Percentiles rank a stretch among this genome's conserved stretches.
phyloP scores from a whole-genome alignment of 2,888 invertebrate species.

The Diaperis boleti region DNA sequence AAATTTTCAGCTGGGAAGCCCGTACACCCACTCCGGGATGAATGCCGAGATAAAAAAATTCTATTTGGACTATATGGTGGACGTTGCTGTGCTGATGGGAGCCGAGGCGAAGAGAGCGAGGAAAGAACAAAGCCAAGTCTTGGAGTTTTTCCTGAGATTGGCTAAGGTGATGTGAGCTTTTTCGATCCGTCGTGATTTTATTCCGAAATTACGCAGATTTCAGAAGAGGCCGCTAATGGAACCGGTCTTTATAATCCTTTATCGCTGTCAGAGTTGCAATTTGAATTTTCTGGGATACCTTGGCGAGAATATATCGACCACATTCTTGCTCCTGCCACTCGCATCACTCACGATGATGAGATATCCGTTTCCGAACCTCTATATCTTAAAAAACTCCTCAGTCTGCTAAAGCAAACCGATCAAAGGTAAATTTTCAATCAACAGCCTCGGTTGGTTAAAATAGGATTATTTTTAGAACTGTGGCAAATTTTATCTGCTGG shows the following conservation, averaged over 20 bases:
- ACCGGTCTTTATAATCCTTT: constrained; percentile 49
- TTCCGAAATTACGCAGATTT: constrained; percentile 51
- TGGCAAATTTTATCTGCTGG: constrained; percentile 63
- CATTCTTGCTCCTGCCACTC: constrained; percentile 53
- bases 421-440: constrained; percentile 54
- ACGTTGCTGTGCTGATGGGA: constrained; percentile 58
- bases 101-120: constrained; percentile 52
- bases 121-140: constrained; percentile 57
- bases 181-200: constrained; percentile 6
- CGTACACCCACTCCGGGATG: constrained; percentile 50
- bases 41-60: constrained; percentile 51
- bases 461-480: constrained; percentile 49
- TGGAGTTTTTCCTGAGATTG: constrained; percentile 58
- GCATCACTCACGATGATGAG: constrained; percentile 58
- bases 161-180: constrained; percentile 54
- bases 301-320: constrained; percentile 61
- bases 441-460: background rate
- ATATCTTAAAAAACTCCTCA: constrained; percentile 57
- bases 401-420: constrained; percentile 54
- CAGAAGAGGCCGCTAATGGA: constrained; percentile 50
- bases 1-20: constrained; percentile 54
- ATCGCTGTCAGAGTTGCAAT: constrained; percentile 66
- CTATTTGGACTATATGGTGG: constrained; percentile 58
- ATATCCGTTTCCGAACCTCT: constrained; percentile 56
- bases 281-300: constrained; percentile 63